phyloP scores from a whole-genome alignment of 2,888 invertebrate species.

The Metopia argyrocephala region DNA sequence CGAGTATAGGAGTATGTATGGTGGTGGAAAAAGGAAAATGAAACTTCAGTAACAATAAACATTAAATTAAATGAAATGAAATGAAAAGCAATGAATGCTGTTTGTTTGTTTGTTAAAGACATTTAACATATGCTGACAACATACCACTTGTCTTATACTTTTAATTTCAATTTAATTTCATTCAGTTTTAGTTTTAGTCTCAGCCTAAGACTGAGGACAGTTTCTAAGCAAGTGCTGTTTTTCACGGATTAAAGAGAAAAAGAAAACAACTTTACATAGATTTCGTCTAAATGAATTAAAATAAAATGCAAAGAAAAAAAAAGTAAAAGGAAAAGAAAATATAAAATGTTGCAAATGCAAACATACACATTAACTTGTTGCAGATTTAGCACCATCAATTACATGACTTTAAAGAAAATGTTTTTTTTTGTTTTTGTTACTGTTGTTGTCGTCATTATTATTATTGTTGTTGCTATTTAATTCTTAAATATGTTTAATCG shows the following conservation, averaged over 20 bases:
- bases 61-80: constrained; percentile 48
- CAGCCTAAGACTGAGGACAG: neutral
- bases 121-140: constrained; percentile 59
- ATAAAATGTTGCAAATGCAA: neutral
- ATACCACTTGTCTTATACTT: constrained; percentile 53
- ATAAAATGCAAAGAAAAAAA: neutral
- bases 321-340: no score
- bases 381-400: constrained; percentile 61
- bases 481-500: constrained; percentile 63
- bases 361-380: constrained; percentile 37
- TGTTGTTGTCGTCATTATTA: constrained; percentile 7
- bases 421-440: constrained; percentile 11
- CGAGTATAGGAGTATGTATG: no score
- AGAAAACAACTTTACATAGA: neutral
- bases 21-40: constrained; percentile 17
- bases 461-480: constrained; percentile 6
- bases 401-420: constrained; percentile 44
- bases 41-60: constrained; percentile 49
- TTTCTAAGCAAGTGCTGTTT: constrained; percentile 8
- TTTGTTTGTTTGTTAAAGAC: constrained; percentile 52
- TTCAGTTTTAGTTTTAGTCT: no score
- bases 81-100: constrained; percentile 9
- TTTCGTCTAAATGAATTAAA: constrained; percentile 1
- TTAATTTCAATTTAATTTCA: constrained; percentile 62
- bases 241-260: constrained; percentile 23